Evolutionary conservation across 1,140 invertebrate genomes (phyloP).

Genomic region (Cardiocondyla obscurior): DNA sequence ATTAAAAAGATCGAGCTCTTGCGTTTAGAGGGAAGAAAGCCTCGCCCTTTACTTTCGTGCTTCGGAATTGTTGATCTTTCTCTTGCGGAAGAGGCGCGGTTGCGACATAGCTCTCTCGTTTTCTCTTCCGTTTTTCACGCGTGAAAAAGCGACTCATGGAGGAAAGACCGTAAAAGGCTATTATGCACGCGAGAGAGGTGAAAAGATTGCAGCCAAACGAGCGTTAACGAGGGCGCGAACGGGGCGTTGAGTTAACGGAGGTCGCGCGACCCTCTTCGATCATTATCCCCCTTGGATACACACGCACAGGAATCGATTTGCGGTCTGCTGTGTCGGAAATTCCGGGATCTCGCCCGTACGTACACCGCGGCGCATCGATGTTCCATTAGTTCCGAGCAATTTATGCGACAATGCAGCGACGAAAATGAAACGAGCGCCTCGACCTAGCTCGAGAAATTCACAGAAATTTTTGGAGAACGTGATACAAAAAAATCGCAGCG

Average conservation of each 20-base stretch:
- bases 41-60: not conserved
- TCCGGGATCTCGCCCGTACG: not conserved
- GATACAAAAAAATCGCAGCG: not conserved
- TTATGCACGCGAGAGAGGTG: not conserved
- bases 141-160: not conserved
- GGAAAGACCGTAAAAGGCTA: not conserved
- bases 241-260: not conserved
- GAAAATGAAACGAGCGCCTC: slow-evolving; percentile 27
- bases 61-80: not conserved
- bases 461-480: slow-evolving; percentile 1
- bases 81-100: not conserved
- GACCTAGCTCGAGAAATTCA: not conserved
- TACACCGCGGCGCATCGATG: slow-evolving; percentile 12
- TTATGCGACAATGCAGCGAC: slow-evolving; percentile 27
- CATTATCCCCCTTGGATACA: slow-evolving; percentile 19
- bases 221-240: slow-evolving; percentile 42
- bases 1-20: too few species aligned
- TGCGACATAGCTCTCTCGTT: not conserved
- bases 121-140: not conserved
- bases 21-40: too few species aligned
- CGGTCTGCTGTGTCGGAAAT: slow-evolving; percentile 28
- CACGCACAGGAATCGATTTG: slow-evolving; percentile 38
- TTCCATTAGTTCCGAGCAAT: slow-evolving; percentile 50
- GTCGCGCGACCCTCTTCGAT: slow-evolving; percentile 19
- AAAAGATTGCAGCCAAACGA: not conserved